Base-by-base conservation (phyloP, 2,797 vertebrate genomes). In the Zalophus californianus region DNA sequence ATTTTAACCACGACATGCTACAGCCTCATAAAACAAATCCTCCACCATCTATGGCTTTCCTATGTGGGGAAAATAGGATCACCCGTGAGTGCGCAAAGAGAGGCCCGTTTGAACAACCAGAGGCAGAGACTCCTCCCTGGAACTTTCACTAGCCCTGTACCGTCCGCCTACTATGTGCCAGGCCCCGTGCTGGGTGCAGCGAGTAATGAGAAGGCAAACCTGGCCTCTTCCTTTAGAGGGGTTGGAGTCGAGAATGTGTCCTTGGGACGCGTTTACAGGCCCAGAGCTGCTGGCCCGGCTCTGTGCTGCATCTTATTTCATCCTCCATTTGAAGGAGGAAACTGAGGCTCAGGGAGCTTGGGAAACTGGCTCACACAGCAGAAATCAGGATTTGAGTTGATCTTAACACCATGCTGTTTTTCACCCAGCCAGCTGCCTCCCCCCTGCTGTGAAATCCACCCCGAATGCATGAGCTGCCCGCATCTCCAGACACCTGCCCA, bases 391-490 rank as follows among this genome's bases (percentile, higher is more conserved):
- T 48, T 32, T 35, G 54, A 86, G 54, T 9, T 4, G 48, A 68
- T 41, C 29, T 58, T 29, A 23, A 70, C 3, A 12, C 72, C 62
- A 6, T 0, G 5, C 32, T 25, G 38, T 35, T 35, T 50, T 75
- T 64, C 72, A 21, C 48, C 66, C 38, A 4, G 20, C 86, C 44
- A 3, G 9, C 27, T 3, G 4, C 68, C 27, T 58, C 52, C 21
- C 3, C 27, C 50, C 27, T 7, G 1, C 62, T 18, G 21, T n/a
- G 77, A 58, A 7, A 56, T 64, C 62, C 20, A 25, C 32, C 9
- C 25, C 0, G 7, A 21, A 23, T 0, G 15, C 27, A 29, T 0
- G 12, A 64, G 56, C 11, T 3, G 35, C 13, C 38, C 9, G 15
- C 48, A 10, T 10, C 35, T 12, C 66, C n/a, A 41, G 16, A 8